Base-by-base conservation (phyloP, 2,113 vertebrate genomes). In the Charadrius vociferus region DNA sequence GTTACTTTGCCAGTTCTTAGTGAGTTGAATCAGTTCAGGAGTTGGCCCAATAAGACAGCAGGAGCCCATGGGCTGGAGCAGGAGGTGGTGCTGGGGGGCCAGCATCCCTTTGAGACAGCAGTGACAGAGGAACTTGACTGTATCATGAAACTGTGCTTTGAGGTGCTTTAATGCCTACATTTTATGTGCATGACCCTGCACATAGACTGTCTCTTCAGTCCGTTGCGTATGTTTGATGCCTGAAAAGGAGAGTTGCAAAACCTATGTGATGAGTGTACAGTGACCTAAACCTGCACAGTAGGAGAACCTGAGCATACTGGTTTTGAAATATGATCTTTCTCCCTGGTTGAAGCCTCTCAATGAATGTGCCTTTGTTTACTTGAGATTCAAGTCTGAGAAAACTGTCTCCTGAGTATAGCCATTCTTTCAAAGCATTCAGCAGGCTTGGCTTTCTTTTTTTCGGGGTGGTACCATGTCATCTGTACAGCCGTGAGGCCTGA, bases 221-320 rank as follows among this genome's bases (percentile, higher is more conserved):
- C 15, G 4, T 10, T 68, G n/a, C 1, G 0, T 47, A 20, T 10
- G 7, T 58, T 68, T 77, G 59, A 37, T 41, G 14, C 15, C 41
- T 58, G 58, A 70, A 68, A 90, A 70, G 18, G 20, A 23, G 84
- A 65, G 24, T 1, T 62, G 63, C 55, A 86, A 94, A 94, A 78
- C 7, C 47, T 34, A 21, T 0, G 0, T 7, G 22, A 67, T n/a
- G 55, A 45, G 37, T 20, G 15, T 45, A 62, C 30, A 62, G 45
- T 71, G 72, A 84, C 32, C 39, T 66, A 91, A 88, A 73, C 11
- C 23, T 78, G 24, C 49, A 16, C 58, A 26, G 19, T 1, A 82
- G 16, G 43, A 68, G 18, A 90, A 53, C 34, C 10, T 36, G 56
- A 58, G 59, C 13, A 12, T 47, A 34, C 11, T 37, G 24, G 3